Evolutionary conservation across 2,113 vertebrate genomes (phyloP), one percentile per base, ranked within the genome.

Genomic region (Charadrius vociferus): DNA sequence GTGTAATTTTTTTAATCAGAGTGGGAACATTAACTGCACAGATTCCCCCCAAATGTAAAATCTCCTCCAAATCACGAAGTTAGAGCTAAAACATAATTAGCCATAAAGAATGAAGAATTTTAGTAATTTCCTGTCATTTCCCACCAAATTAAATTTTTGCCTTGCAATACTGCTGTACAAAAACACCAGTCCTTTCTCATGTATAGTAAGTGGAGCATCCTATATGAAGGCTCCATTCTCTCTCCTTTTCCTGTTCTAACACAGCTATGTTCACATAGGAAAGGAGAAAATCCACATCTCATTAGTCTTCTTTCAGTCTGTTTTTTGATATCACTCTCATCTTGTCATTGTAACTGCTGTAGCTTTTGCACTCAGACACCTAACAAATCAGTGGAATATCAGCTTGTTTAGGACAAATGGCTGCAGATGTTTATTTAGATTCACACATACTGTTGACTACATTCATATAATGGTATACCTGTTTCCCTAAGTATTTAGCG

Each of bases 11-110:
- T 96, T 77, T 21, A 67, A 86, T 87, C 71, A 45, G 62, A 88
- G 30, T 78, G 36, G n/a, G 63, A 94, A 67, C 13, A 47, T 73
- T 66, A 66, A 78, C 47, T 49, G 7, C 45, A 90, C 68, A 78
- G 30, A 45, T 91, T 70, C 23, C 12, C 32, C 17, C 0, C 2
- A 34, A 71, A 97, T 85, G 34, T 53, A 72, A 97, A 97, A 82
- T 82, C 71, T 82, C 56, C 26, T 89, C 93, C 91, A 95, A 94
- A 96, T 93, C 92, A 96, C 1, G 17, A 85, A 95, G 24, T 52
- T 73, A 83, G 71, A 73, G 73, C 16, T 73, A 36, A 95, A 91
- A 37, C 14, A 52, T 73, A 81, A 93, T 93, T 79, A 23, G 12
- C 18, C 37, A 29, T 56, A 56, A 78, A 82, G 39, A 95, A 61